Evolutionary conservation across 2,797 vertebrate species (phyloP), one percentile per base, ranked within the genome.

Genomic region (Toxotes lorentzi): DNA sequence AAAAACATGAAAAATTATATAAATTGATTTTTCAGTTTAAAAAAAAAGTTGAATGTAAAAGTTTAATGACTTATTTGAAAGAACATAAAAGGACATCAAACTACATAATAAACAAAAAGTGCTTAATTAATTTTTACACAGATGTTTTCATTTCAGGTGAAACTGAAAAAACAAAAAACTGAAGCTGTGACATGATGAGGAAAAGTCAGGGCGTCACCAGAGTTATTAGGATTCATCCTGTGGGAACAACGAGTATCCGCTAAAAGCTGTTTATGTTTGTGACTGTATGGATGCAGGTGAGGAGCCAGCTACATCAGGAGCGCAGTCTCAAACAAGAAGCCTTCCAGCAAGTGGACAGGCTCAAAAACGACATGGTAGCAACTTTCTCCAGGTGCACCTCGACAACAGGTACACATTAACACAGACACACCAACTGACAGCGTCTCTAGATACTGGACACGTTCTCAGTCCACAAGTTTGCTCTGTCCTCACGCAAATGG

Each of bases 271-370:
- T 30, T 30, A 30, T 30, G 27, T 30, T 30, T 30, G 5, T 21
- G 8, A 24, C n/a, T 59, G 24, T 38, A 34, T 60, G 43, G 24
- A 1, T 50, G 4, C 4, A 96, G 95, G 78, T 92, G 76, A 93
- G 76, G 88, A 86, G 86, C 12, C 92, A 79, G 87, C 90, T 97
- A 14, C 89, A 91, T 27, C 93, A 91, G 79, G 95, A 96, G 85
- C 73, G 79, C 10, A 84, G 89, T 69, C 69, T 96, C 85, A 96
- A 97, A 77, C n/a, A 81, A 7, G 88, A 91, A 45, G 94, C 96
- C 23, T 96, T 96, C 75, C 94, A 95, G 73, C 78, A 81, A 13
- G 88, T 73, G 53, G 92, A 95, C 21, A 92, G 94, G 83, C 90
- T 96, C 13, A 94, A 93, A 64, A 83, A 74, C 2, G 73, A 90